Conservation (phyloP, 2,888 invertebrate species). For the Lepetodrilus schrolli region DNA sequence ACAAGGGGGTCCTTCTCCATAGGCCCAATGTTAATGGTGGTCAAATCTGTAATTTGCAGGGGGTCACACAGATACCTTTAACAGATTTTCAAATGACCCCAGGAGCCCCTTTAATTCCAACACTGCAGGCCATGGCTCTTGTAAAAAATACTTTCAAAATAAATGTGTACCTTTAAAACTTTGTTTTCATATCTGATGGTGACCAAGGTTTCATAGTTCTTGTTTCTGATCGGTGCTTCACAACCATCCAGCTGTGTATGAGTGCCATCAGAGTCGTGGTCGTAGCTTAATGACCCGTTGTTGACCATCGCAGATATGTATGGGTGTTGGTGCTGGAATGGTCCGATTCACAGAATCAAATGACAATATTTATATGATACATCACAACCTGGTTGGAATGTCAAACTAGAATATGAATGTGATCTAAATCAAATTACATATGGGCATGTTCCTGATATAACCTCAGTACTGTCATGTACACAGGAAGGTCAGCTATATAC, state of each 20-base stretch:
- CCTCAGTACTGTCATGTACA: too few relatives aligned
- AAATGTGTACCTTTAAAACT: slow-evolving; percentile 81
- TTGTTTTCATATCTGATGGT: slow-evolving; percentile 94
- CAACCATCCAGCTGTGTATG: slow-evolving; percentile 98
- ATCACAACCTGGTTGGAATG: too few relatives aligned
- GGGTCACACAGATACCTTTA: too few relatives aligned
- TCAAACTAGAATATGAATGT: too few relatives aligned
- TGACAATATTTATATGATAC: background rate
- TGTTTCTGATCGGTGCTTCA: slow-evolving; percentile 94
- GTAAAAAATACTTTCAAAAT: background rate
- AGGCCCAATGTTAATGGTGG: too few relatives aligned
- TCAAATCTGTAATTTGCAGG: too few relatives aligned
- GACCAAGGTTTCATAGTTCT: slow-evolving; percentile 90
- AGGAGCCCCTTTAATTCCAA: too few relatives aligned
- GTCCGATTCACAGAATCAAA: slow-evolving; percentile 39
- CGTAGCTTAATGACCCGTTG: slow-evolving; percentile 95
- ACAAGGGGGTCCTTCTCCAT: too few relatives aligned
- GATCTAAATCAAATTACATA: too few relatives aligned
- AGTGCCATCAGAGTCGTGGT: slow-evolving; percentile 98
- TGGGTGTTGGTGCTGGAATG: slow-evolving; percentile 94
- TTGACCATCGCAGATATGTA: slow-evolving; percentile 98
- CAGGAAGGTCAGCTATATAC: too few relatives aligned
- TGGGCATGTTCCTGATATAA: too few relatives aligned
- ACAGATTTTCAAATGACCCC: too few relatives aligned
- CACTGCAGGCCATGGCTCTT: background rate